Evolutionary conservation across 2,888 invertebrate genomes (phyloP).

Genomic region (Oasisia sp.): DNA sequence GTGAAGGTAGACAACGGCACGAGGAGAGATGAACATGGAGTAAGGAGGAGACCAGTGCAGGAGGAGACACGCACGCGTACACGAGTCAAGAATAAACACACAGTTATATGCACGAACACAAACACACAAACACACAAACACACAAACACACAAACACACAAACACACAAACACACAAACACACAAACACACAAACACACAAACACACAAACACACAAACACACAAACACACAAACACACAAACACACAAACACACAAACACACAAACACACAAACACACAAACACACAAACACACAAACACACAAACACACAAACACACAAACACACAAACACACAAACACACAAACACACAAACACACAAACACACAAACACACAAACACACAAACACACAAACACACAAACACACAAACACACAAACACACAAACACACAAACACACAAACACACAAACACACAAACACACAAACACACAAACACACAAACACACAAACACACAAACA

Average conservation of each 20-base stretch:
- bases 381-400: background rate
- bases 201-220: too few relatives aligned
- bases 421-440: background rate
- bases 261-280: background rate
- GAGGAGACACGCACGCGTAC: background rate
- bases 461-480: background rate
- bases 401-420: background rate
- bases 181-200: too few relatives aligned
- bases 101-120: background rate
- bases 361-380: background rate
- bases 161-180: too few relatives aligned
- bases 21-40: background rate
- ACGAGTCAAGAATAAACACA: too few relatives aligned
- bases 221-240: too few relatives aligned
- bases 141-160: background rate
- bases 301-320: background rate
- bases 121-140: background rate
- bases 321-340: background rate
- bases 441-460: background rate
- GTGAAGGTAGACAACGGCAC: too few relatives aligned
- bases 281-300: background rate
- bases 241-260: background rate
- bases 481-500: background rate
- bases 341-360: background rate
- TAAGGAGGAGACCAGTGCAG: background rate